A percentile compares a stretch with the other conserved stretches of the same genome.
phyloP scores from a whole-genome alignment of 2,113 vertebrate genomes.

The Dromaius novaehollandiae region DNA sequence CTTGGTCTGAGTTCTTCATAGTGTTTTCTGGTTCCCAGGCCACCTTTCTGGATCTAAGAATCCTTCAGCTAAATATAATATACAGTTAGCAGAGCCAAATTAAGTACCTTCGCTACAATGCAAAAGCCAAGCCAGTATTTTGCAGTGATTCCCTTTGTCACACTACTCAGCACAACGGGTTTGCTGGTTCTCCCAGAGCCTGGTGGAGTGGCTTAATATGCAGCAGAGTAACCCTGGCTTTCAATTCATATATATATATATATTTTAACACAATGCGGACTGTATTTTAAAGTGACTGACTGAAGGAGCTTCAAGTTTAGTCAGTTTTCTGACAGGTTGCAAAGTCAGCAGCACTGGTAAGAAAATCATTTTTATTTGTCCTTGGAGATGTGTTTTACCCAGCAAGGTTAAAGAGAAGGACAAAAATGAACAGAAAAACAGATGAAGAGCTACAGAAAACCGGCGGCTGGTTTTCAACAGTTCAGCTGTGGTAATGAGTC shows the following conservation, averaged over 20 bases:
- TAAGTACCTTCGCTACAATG: not conserved
- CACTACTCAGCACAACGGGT: not conserved
- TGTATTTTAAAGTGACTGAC: constrained; percentile 65
- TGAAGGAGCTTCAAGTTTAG: constrained; percentile 53
- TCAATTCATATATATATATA: not conserved
- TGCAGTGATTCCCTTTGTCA: not conserved
- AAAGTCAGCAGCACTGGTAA: constrained; percentile 66
- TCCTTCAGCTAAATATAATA: not conserved
- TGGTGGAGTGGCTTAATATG: not conserved
- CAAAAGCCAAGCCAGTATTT: not conserved
- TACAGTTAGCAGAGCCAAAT: not conserved
- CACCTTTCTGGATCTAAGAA: not conserved
- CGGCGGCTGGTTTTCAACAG: not conserved
- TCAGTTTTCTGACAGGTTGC: constrained; percentile 69
- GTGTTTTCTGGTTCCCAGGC: not conserved
- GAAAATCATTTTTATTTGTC: constrained; percentile 73
- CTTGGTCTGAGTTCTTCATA: not conserved
- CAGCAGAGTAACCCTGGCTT: not conserved
- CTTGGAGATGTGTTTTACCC: constrained; percentile 70
- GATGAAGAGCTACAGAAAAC: constrained; percentile 53
- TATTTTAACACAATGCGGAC: constrained; percentile 11
- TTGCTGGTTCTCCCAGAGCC: not conserved
- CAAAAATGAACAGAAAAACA: constrained; percentile 61
- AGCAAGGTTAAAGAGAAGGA: constrained; percentile 73
- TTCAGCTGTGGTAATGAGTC: constrained; percentile 5